Base-by-base conservation (phyloP, 2,113 vertebrate species). In the Gopherus flavomarginatus region DNA sequence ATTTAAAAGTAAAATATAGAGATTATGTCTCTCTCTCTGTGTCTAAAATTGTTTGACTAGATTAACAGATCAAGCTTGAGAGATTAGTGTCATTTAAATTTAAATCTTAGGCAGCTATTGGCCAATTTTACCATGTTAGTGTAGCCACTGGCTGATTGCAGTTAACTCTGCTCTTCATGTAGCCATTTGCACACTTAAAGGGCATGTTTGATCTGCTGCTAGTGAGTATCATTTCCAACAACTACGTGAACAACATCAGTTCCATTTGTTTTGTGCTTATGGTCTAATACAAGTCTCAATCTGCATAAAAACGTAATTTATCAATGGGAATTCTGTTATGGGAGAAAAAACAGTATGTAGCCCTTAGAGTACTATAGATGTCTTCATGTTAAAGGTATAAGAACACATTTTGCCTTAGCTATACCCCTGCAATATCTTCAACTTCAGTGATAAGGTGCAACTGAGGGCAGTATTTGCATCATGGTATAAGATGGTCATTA, bases 131-230 rank as follows among this genome's bases (percentile, higher is more conserved):
- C 7, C 78, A 24, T 6, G 82, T 88, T 81, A 72, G 8, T 53
- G 35, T 2, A 29, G 50, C n/a, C 44, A n/a, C 29, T 22, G 42
- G 19, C 1, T 2, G 19, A 11, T 35, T 90, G 53, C 50, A 57
- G 42, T 2, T 9, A 90, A 10, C 11, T 72, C 1, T 52, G 6
- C 19, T 65, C 50, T 42, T 0, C 16, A 11, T 38, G 27, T 21
- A 85, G 47, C 35, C 86, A 35, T 56, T 6, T 38, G 57, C 35
- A 53, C 27, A 14, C 0, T 81, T 11, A 84, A 88, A 78, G 79
- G 2, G 38, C 81, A 69, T 9, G 1, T n/a, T n/a, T 82, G 8
- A 2, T 21, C 5, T 0, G 0, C 52, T 47, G 84, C 47, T 11
- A 35, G 17, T 42, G 1, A 14, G 17, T 3, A 14, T 14, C 42